Conservation (phyloP, 2,888 invertebrate species). For the Boloria euphrosyne region DNA sequence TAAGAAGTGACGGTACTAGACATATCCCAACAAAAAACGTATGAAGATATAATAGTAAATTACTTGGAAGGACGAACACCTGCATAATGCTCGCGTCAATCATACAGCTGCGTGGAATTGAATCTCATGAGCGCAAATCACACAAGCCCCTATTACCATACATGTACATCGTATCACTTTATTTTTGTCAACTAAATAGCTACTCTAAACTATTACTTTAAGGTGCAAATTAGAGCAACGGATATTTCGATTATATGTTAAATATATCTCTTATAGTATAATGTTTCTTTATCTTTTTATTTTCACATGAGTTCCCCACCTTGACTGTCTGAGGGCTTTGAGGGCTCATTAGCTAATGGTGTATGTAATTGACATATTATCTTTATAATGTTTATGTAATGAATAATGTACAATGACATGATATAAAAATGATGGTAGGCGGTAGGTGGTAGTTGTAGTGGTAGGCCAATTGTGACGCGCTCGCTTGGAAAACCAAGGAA, state of each 20-base stretch:
- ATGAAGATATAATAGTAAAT: slow-evolving; percentile 67
- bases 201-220: slow-evolving; percentile 44
- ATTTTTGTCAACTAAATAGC: slow-evolving; percentile 40
- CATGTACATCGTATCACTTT: slow-evolving; percentile 51
- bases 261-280: slow-evolving; percentile 46
- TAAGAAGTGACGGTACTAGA: neutral
- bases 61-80: slow-evolving; percentile 56
- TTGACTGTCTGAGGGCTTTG: slow-evolving; percentile 6
- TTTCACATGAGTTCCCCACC: slow-evolving; percentile 16
- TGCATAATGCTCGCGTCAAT: slow-evolving; percentile 75
- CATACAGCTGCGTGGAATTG: slow-evolving; percentile 76
- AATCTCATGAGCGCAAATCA: slow-evolving; percentile 78
- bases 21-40: slow-evolving; percentile 32
- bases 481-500: too few relatives aligned
- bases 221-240: slow-evolving; percentile 39
- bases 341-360: slow-evolving; percentile 7
- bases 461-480: too few relatives aligned
- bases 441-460: too few relatives aligned
- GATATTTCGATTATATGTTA: slow-evolving; percentile 46
- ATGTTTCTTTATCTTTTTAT: slow-evolving; percentile 47
- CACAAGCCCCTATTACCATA: slow-evolving; percentile 64
- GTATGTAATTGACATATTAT: too few relatives aligned
- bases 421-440: too few relatives aligned
- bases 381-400: too few relatives aligned
- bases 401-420: too few relatives aligned